Evolutionary conservation across 2,113 vertebrate species (phyloP).

Genomic region (Stictonetta naevosa): DNA sequence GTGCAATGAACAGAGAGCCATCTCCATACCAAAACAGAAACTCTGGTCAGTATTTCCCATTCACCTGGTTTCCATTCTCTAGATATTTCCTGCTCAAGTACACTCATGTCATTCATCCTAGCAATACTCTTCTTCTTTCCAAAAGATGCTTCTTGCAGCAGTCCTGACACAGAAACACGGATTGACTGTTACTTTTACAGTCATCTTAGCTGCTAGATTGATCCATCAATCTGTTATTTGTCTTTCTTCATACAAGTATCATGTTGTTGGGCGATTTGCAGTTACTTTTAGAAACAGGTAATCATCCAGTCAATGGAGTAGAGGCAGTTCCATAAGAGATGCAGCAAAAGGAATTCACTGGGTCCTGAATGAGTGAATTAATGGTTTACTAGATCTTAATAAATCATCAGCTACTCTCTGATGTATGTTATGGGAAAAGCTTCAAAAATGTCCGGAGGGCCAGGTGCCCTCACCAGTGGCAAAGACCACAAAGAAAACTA

Average conservation of each 20-base stretch:
- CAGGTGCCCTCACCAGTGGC: neutral
- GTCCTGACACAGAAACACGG: neutral
- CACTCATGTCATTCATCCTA: neutral
- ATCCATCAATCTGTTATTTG: neutral
- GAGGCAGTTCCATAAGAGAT: neutral
- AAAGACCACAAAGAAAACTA: conserved; percentile 31
- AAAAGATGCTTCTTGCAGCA: neutral
- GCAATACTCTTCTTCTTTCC: neutral
- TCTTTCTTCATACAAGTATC: conserved; percentile 9
- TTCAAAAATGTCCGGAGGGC: neutral
- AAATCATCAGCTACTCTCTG: conserved; percentile 42
- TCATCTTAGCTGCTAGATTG: neutral
- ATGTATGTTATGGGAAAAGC: conserved; percentile 12
- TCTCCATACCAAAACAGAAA: neutral
- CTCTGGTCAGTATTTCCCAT: neutral
- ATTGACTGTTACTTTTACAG: neutral
- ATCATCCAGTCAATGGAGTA: neutral
- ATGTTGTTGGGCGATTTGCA: neutral
- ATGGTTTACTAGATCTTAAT: conserved; percentile 41
- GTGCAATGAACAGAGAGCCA: neutral
- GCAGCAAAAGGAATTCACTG: neutral
- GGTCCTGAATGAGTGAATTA: neutral
- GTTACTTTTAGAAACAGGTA: neutral
- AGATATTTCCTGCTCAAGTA: conserved; percentile 10
- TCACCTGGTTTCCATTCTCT: neutral